Conservation (phyloP, 1,140 invertebrate species). For the Rhagoletis pomonella region DNA sequence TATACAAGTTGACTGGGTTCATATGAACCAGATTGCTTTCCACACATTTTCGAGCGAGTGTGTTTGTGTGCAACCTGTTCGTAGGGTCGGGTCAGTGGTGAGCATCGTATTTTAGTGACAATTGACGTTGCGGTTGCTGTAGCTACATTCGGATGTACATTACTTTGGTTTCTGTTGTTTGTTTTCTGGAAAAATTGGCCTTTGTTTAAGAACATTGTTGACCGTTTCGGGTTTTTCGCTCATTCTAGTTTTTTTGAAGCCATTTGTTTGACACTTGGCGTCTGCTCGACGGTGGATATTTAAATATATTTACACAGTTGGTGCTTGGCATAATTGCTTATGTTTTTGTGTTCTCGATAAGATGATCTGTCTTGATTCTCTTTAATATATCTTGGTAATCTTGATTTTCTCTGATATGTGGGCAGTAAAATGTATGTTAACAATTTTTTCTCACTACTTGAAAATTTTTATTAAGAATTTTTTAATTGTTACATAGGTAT, state of each 20-base stretch:
- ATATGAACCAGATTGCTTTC: no score
- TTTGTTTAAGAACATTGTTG: neutral
- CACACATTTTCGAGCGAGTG: neutral
- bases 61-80: conserved; percentile 64
- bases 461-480: conserved; percentile 30
- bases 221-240: neutral
- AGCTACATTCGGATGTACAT: neutral
- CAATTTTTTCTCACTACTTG: conserved; percentile 26
- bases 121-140: conserved; percentile 15
- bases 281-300: conserved; percentile 57
- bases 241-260: neutral
- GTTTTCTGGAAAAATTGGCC: conserved; percentile 41
- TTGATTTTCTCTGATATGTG: conserved; percentile 1
- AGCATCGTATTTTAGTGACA: conserved; percentile 25
- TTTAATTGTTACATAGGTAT: neutral
- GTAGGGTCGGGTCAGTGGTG: conserved; percentile 64
- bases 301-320: neutral
- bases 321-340: neutral
- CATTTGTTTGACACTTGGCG: conserved; percentile 72
- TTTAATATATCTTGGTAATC: neutral
- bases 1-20: no score
- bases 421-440: conserved; percentile 36
- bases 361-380: conserved; percentile 31
- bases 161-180: conserved; percentile 56
- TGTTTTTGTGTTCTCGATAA: neutral